Conservation (phyloP, 2,113 vertebrate genomes). For the Platycercus adscitus region DNA sequence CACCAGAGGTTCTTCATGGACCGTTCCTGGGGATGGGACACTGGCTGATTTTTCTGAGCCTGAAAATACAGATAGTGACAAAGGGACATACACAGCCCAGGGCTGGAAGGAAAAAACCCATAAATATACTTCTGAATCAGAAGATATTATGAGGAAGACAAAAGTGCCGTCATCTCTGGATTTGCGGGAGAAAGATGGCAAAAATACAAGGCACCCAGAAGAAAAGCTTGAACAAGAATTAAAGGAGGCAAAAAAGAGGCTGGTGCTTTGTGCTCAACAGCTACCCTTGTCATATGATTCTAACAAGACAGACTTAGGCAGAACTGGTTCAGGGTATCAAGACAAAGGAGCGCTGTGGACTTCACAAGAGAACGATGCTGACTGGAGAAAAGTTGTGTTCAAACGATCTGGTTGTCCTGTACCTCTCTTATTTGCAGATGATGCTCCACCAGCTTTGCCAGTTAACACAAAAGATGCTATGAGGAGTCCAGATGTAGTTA, state of each 20-base stretch:
- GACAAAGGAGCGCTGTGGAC: neutral
- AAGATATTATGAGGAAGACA: neutral
- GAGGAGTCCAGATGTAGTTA: neutral
- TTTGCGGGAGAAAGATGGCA: neutral
- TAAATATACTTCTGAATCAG: neutral
- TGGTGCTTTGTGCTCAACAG: constrained; percentile 37
- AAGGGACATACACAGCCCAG: neutral
- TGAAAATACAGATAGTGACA: neutral
- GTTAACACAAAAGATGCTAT: neutral
- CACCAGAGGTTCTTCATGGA: neutral
- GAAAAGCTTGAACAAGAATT: neutral
- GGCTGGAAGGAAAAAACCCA: neutral
- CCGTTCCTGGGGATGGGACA: neutral
- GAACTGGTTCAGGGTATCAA: neutral
- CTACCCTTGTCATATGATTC: constrained; percentile 16
- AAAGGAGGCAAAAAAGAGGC: constrained; percentile 38
- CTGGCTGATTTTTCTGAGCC: neutral
- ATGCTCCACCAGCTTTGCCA: neutral
- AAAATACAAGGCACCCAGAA: neutral
- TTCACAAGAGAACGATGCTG: neutral
- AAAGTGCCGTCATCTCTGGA: neutral
- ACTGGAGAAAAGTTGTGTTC: neutral
- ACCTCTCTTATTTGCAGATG: neutral
- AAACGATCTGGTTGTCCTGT: neutral
- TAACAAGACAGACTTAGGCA: neutral